Evolutionary conservation across 2,797 vertebrate species (phyloP), one percentile per base, ranked within the genome.

Genomic region (Arremon brunneinucha): DNA sequence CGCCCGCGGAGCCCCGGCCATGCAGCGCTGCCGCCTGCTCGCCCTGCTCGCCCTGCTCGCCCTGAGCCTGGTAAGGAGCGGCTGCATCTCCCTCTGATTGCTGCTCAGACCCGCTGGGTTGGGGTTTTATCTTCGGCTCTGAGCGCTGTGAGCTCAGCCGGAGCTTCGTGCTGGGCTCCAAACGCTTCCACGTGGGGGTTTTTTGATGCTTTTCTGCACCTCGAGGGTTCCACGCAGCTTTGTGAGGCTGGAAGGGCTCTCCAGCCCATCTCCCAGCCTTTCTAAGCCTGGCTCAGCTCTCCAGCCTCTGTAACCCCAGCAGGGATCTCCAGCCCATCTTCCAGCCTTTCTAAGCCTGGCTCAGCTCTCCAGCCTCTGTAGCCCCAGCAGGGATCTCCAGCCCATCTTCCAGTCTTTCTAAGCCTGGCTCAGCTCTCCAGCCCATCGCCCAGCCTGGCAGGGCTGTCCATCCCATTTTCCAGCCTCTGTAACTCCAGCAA

Each of bases 51-150:
- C 46, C 68, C 86, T 88, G 46, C 43, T 60, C 57, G 57, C 57
- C 57, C 84, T 96, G 71, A 64, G 84, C 68, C 9, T 62, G 95
- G 96, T 96, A 94, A 96, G 96, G 39, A 47, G 11, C 15, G 15
- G 56, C 23, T 8, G 11, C 23, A 43, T 18, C 41, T 43, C 56
- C 8, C 56, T 18, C 15, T 23, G 44, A 7, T 23, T 37, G 14
- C 32, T 12, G n/a, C 46, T 27, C 6, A 3, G n/a, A 69, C 28
- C 6, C 4, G 9, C 28, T 2, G 19, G 0, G 14, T 56, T 63
- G 18, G 32, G 8, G 5, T 39, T 50, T 50, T n/a, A 17, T 49
- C 1, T 30, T 26, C 24, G 43, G 4, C 23, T 68, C 30, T 1
- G 17, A 19, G 14, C 3, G 1, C n/a, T 30, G 17, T 0, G 5